Evolutionary conservation across 2,888 invertebrate species (phyloP).

Genomic region (Aphidoletes aphidimyza): DNA sequence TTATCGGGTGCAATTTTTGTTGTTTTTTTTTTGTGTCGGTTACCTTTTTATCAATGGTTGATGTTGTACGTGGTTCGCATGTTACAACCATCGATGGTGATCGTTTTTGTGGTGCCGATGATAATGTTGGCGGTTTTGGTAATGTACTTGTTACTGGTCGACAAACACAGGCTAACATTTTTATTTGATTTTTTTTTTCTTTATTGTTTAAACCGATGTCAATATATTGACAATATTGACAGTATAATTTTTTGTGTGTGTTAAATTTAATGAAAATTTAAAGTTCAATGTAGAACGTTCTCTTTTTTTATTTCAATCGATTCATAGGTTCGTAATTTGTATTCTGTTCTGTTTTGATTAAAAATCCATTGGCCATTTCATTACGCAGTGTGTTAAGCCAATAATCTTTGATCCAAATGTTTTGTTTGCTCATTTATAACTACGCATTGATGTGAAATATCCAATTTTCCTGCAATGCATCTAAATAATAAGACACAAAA

Average conservation of each 20-base stretch:
- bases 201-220: conserved; percentile 32
- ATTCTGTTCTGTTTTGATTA: neutral
- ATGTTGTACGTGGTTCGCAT: conserved; percentile 64
- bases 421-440: neutral
- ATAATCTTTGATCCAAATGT: neutral
- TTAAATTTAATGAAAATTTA: conserved; percentile 38
- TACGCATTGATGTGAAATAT: neutral
- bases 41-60: conserved; percentile 59
- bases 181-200: conserved; percentile 48
- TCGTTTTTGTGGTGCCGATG: conserved; percentile 62
- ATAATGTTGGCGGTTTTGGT: conserved; percentile 64
- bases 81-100: conserved; percentile 63
- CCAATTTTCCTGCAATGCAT: neutral
- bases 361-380: neutral
- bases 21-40: conserved; percentile 1
- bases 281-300: neutral
- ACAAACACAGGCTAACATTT: conserved; percentile 66
- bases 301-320: too few relatives aligned
- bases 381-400: neutral
- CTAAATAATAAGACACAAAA: neutral
- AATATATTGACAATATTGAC: neutral
- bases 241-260: too few relatives aligned
- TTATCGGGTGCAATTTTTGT: neutral
- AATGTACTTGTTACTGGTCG: conserved; percentile 66
- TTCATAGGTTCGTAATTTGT: neutral